Conservation (phyloP, 2,797 vertebrate genomes). For the Coilia nasus region DNA sequence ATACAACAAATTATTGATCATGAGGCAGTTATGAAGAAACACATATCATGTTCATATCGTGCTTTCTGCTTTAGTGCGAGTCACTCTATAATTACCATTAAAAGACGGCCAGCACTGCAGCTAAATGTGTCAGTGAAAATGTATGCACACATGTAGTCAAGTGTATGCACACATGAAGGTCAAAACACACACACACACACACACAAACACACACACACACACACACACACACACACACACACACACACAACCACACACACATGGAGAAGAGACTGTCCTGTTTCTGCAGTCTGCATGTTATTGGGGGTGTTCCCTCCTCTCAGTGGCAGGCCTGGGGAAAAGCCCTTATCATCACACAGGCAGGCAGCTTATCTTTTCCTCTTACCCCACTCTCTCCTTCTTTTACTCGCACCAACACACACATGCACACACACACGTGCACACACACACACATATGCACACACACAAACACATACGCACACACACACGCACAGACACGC, state of each 20-base stretch:
- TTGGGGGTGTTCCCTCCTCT: neutral
- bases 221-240: no score
- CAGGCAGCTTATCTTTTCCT: slow-evolving; percentile 1
- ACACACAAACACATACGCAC: neutral
- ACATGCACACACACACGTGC: neutral
- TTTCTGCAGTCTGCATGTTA: neutral
- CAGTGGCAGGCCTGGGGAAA: neutral
- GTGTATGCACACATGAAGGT: neutral
- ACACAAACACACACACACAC: neutral
- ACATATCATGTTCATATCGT: neutral
- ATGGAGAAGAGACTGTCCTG: neutral
- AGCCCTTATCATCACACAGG: neutral
- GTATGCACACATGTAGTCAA: neutral
- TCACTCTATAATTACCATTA: slow-evolving; percentile 38
- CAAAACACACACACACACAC: neutral
- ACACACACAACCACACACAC: neutral
- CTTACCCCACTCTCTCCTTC: neutral
- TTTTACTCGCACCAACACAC: neutral
- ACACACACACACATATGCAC: neutral
- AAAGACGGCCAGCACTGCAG: slow-evolving; percentile 19
- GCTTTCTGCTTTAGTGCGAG: slow-evolving; percentile 11
- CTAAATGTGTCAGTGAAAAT: neutral
- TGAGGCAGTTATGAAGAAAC: neutral
- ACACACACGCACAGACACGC: neutral
- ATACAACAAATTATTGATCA: neutral